Evolutionary conservation across 2,113 vertebrate species (phyloP).

Genomic region (Dasyprocta punctata): DNA sequence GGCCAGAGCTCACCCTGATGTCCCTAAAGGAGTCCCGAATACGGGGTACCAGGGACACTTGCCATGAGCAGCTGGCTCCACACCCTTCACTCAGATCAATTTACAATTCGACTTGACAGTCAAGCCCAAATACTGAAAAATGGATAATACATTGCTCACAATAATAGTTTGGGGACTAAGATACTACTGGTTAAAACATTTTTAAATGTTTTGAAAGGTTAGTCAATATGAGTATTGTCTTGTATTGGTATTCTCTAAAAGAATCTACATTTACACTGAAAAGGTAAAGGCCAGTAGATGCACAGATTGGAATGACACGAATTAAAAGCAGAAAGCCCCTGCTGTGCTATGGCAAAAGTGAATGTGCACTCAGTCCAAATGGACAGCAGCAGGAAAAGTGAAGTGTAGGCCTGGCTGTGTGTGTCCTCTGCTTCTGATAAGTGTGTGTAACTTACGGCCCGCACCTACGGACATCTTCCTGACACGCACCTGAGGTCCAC

Average conservation of each 20-base stretch:
- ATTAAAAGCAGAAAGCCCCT: neutral
- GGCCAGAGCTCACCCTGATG: fast-evolving
- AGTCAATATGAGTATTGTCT: neutral
- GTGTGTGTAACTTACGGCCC: neutral
- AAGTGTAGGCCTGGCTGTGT: neutral
- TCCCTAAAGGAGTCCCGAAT: no score
- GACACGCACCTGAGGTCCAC: neutral
- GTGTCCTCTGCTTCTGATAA: neutral
- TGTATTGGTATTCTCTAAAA: neutral
- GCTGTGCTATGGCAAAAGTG: neutral
- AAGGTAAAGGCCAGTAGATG: neutral
- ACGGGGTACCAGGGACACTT: neutral
- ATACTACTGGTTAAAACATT: neutral
- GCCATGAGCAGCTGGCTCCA: neutral
- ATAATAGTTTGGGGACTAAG: neutral
- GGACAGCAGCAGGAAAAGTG: neutral
- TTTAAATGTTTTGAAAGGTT: neutral
- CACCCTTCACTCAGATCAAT: neutral
- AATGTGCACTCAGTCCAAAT: neutral
- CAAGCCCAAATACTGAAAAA: neutral
- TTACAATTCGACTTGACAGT: neutral
- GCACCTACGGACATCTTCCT: neutral
- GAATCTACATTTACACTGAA: neutral
- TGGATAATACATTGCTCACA: neutral
- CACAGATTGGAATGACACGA: neutral